A percentile compares a stretch with the other conserved stretches of the same genome.
These are phyloP conservation scores for Malurus leucopterus DNA, from an alignment of 2,797 vertebrate genomes.

Conservation along the genomic window DNA sequence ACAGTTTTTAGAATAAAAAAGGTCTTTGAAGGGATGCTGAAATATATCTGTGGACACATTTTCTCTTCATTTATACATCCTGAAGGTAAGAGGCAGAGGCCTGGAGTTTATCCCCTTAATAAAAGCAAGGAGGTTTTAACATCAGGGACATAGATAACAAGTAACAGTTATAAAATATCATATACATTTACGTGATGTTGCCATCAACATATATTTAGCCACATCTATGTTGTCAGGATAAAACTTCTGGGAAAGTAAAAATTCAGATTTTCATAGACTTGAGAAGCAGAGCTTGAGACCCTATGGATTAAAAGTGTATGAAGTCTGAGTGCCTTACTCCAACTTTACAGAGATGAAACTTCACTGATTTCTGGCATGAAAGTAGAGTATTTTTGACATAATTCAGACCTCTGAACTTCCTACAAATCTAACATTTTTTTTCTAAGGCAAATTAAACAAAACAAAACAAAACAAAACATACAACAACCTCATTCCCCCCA, in stretches of 20 bases:
- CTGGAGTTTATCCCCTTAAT: not conserved
- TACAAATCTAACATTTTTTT: not conserved
- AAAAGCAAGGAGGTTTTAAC: not conserved
- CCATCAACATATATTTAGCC: not conserved
- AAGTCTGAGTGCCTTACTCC: not conserved
- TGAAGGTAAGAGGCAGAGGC: not conserved
- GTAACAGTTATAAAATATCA: not conserved
- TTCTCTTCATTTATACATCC: not conserved
- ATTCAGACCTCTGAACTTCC: not conserved
- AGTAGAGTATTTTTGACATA: not conserved
- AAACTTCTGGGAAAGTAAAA: not conserved
- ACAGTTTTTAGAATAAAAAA: not conserved
- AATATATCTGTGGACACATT: not conserved
- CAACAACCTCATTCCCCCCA: not conserved
- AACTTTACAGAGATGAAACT: not conserved
- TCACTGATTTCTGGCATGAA: not conserved
- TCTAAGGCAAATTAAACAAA: not conserved
- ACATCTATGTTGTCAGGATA: not conserved
- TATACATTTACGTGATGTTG: fast-evolving
- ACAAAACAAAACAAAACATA: not conserved
- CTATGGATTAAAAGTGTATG: not conserved
- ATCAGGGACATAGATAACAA: not conserved
- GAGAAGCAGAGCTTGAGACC: not conserved
- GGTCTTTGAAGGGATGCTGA: not conserved
- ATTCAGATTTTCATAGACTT: not conserved